Evolutionary conservation across 2,888 invertebrate genomes (phyloP).

Genomic region (Aquatica leii): DNA sequence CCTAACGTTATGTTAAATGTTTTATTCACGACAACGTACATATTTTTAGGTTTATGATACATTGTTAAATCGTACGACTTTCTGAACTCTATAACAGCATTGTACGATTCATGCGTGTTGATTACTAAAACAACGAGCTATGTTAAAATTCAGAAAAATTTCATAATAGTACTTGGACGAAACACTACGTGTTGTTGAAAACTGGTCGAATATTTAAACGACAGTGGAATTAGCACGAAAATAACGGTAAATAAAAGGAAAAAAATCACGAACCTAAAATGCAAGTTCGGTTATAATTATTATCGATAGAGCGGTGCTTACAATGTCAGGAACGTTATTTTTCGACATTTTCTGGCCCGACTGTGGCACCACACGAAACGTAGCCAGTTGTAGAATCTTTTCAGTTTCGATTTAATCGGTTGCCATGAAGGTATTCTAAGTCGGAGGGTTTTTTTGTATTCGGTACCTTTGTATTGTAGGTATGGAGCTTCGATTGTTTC

Average conservation of each 20-base stretch:
- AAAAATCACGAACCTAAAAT: neutral
- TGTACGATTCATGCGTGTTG: neutral
- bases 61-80: neutral
- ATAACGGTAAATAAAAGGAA: neutral
- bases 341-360: constrained; percentile 6
- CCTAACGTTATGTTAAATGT: constrained; percentile 64
- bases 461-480: neutral
- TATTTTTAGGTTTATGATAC: constrained; percentile 61
- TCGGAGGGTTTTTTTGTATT: constrained; percentile 2
- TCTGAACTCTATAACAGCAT: neutral
- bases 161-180: neutral
- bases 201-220: neutral
- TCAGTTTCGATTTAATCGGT: constrained; percentile 1
- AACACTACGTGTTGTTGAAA: neutral
- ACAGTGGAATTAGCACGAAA: neutral
- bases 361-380: constrained; percentile 11
- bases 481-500: neutral
- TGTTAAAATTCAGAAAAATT: neutral
- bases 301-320: neutral
- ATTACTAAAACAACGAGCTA: constrained; percentile 3
- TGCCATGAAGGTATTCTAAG: neutral
- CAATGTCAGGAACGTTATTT: neutral
- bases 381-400: constrained; percentile 3
- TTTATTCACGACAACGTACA: constrained; percentile 66
- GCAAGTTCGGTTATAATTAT: neutral